Evolutionary conservation across 2,888 invertebrate species (phyloP).

Genomic region (Lathronympha strigana): DNA sequence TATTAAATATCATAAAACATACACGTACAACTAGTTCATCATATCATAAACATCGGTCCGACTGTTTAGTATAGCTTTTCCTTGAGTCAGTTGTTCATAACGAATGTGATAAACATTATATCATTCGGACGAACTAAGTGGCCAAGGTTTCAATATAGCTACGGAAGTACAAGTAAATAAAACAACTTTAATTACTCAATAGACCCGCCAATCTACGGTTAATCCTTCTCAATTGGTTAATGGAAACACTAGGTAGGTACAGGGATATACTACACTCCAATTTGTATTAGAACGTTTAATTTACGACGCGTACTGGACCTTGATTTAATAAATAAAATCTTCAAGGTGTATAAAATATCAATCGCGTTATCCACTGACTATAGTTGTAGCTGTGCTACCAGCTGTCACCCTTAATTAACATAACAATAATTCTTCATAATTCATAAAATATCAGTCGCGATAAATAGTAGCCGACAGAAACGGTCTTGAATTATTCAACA

Average conservation of each 20-base stretch:
- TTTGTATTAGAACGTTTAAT: constrained; percentile 8
- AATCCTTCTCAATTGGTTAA: constrained; percentile 30
- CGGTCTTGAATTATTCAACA: too few species aligned
- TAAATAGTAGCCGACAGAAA: too few species aligned
- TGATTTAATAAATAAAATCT: constrained; percentile 1
- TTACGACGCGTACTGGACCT: neutral
- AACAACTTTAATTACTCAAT: constrained; percentile 23
- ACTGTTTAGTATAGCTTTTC: too few species aligned
- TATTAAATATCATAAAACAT: too few species aligned
- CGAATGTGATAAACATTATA: neutral
- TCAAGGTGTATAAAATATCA: too few species aligned
- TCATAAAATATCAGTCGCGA: too few species aligned
- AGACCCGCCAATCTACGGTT: constrained; percentile 20
- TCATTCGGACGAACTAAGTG: constrained; percentile 1
- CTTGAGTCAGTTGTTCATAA: neutral
- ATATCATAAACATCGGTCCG: too few species aligned
- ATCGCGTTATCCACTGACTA: too few species aligned
- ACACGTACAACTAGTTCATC: too few species aligned
- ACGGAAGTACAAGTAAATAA: constrained; percentile 20
- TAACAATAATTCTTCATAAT: too few species aligned
- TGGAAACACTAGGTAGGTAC: constrained; percentile 12
- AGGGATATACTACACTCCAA: neutral
- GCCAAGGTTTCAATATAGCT: neutral
- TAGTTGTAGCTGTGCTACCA: too few species aligned
- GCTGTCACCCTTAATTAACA: too few species aligned